These are phyloP conservation scores for Drosophila lowei DNA, from an alignment of 1,140 invertebrate species.

Conservation along the genomic window DNA sequence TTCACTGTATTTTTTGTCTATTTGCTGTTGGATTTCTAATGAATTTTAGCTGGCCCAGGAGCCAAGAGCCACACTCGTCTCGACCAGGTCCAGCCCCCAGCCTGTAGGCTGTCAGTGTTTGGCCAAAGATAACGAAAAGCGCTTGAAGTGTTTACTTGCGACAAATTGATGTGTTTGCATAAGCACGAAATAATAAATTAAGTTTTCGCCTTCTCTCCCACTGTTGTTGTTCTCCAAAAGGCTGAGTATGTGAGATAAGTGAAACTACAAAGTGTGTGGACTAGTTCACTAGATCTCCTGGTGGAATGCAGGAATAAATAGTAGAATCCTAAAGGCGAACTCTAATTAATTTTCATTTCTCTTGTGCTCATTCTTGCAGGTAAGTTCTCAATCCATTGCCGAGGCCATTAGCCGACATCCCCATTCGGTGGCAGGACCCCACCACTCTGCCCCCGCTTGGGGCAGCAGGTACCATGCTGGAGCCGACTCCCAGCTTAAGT, in stretches of 20 bases:
- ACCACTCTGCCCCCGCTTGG: constrained; percentile 1
- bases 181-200: constrained; percentile 77
- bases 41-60: constrained; percentile 43
- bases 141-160: constrained; percentile 79
- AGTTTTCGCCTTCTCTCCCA: constrained; percentile 39
- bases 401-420: constrained; percentile 8
- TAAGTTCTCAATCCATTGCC: constrained; percentile 23
- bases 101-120: constrained; percentile 59
- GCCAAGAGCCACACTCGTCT: too few species aligned
- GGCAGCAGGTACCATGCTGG: constrained; percentile 13
- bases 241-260: constrained; percentile 34
- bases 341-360: constrained; percentile 46
- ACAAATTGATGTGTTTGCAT: constrained; percentile 79
- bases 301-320: constrained; percentile 10
- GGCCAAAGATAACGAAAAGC: constrained; percentile 70
- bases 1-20: constrained; percentile 54
- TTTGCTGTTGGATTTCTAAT: constrained; percentile 77
- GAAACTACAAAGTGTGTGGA: background rate
- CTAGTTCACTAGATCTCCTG: constrained; percentile 18
- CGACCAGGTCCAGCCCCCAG: too few species aligned
- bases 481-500: constrained; percentile 39
- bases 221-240: constrained; percentile 13
- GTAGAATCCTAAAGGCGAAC: background rate
- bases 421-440: constrained; percentile 7
- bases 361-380: constrained; percentile 36